Evolutionary conservation across 2,797 vertebrate genomes (phyloP).

Genomic region (Alcedo atthis): DNA sequence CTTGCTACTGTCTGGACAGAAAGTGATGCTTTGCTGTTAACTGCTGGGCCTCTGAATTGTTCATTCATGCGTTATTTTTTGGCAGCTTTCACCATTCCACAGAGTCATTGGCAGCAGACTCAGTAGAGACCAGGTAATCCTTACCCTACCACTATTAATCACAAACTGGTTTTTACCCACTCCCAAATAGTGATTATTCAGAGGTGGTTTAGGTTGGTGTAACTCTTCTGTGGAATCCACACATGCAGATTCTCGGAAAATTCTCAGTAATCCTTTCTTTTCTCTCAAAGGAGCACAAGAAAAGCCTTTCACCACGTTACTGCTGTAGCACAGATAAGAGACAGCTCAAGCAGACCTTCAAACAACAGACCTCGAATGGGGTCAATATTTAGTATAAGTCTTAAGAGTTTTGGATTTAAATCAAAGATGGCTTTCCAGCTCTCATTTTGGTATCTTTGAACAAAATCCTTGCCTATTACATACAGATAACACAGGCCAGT

Average conservation of each 20-base stretch:
- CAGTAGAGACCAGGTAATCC: slow-evolving; percentile 15
- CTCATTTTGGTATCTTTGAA: not conserved
- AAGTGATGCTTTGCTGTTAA: not conserved
- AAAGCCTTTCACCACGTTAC: not conserved
- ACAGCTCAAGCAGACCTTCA: not conserved
- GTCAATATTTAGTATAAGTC: not conserved
- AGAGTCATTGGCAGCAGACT: slow-evolving; percentile 18
- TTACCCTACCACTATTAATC: slow-evolving; percentile 29
- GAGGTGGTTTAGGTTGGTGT: not conserved
- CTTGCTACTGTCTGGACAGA: not conserved
- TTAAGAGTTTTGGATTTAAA: not conserved
- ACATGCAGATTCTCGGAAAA: not conserved
- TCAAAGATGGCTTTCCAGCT: not conserved
- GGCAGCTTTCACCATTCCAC: slow-evolving; percentile 28
- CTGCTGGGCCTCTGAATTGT: not conserved
- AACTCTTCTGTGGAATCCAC: not conserved
- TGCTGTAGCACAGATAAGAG: not conserved
- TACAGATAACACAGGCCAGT: not conserved
- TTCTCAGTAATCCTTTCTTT: not conserved
- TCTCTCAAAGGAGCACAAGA: not conserved
- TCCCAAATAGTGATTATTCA: not conserved
- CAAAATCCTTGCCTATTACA: not conserved
- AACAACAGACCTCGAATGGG: not conserved
- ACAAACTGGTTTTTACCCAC: not conserved
- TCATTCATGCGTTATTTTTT: slow-evolving; percentile 38